Conservation (phyloP, 2,797 vertebrate genomes). For the Sebastes wilsoni region DNA sequence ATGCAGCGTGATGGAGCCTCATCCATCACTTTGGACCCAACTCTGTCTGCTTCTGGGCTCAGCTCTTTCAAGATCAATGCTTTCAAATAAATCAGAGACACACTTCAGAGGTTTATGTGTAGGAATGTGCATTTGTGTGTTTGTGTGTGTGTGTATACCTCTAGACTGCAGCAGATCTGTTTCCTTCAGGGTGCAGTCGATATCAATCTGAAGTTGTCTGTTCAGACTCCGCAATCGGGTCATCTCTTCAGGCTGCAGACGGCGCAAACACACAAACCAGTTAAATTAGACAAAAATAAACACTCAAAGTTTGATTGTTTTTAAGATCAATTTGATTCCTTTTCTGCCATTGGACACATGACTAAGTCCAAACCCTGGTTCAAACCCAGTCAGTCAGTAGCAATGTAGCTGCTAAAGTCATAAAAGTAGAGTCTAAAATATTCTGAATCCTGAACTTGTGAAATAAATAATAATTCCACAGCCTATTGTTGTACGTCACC, state of each 20-base stretch:
- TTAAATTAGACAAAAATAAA: slow-evolving; percentile 33
- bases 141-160: slow-evolving; percentile 83
- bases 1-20: slow-evolving; percentile 19
- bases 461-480: not conserved
- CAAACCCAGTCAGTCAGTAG: not conserved
- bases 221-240: slow-evolving; percentile 95
- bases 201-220: slow-evolving; percentile 98
- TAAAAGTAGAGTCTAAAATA: not conserved
- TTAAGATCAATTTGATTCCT: not conserved
- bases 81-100: slow-evolving; percentile 60
- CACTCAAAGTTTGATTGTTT: not conserved
- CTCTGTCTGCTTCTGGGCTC: slow-evolving; percentile 41
- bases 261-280: slow-evolving; percentile 39
- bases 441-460: not conserved
- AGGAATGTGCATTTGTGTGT: slow-evolving; percentile 11
- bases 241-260: slow-evolving; percentile 95
- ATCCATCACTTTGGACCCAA: slow-evolving; percentile 41
- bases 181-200: slow-evolving; percentile 99
- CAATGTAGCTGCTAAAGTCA: not conserved
- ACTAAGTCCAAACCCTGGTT: not conserved
- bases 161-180: slow-evolving; percentile 94
- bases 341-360: not conserved
- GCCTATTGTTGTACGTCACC: not conserved
- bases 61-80: slow-evolving; percentile 57
- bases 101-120: slow-evolving; percentile 50